phyloP scores from a whole-genome alignment of 2,113 vertebrate genomes.

The Cyrtonyx montezumae region DNA sequence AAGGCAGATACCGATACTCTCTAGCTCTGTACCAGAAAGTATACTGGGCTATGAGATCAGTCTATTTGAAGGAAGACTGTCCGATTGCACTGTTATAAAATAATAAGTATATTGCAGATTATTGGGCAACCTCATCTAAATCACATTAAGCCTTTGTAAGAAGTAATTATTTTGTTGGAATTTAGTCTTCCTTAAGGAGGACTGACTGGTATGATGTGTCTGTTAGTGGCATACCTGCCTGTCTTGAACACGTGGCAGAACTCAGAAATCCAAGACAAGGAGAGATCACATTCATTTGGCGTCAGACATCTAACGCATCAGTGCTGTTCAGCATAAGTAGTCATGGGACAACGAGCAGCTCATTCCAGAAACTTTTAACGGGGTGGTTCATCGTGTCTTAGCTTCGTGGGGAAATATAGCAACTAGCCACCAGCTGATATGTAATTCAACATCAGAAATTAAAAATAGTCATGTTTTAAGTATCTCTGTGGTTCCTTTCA shows the following conservation, averaged over 20 bases:
- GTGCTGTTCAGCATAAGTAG: neutral
- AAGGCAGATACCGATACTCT: neutral
- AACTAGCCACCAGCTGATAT: neutral
- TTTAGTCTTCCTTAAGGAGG: neutral
- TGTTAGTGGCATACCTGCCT: rapidly evolving
- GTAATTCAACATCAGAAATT: neutral
- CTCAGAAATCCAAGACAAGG: neutral
- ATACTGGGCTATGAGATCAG: neutral
- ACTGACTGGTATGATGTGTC: neutral
- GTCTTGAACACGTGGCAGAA: neutral
- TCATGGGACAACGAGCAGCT: neutral
- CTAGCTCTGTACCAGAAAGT: neutral
- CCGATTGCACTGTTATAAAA: neutral
- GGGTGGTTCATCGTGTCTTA: neutral
- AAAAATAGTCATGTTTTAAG: neutral
- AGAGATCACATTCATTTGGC: neutral
- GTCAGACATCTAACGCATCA: neutral
- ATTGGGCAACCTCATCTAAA: neutral
- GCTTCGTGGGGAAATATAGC: neutral
- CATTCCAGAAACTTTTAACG: neutral
- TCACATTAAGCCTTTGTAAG: neutral
- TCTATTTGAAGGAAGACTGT: neutral
- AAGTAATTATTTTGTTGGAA: neutral
- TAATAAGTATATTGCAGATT: neutral
- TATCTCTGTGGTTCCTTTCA: neutral